Conservation (phyloP, 2,888 invertebrate species). For the Heliconius sara region DNA sequence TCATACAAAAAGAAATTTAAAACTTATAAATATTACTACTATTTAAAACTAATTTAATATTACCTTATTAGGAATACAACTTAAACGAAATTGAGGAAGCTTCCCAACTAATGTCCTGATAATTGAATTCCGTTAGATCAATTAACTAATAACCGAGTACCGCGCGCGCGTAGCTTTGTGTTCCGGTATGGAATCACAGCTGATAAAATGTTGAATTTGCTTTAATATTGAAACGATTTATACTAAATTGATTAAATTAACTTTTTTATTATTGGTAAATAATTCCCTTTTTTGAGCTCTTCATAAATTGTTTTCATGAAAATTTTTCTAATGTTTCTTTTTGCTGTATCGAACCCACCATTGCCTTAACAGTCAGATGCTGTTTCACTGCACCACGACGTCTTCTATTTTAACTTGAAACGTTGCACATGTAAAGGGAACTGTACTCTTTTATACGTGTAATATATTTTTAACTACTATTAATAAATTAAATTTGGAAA, state of each 20-base stretch:
- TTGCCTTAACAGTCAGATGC: not conserved
- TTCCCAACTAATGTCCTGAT: not conserved
- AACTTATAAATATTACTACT: not conserved
- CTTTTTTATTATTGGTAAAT: not conserved
- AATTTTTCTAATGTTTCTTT: too few species aligned
- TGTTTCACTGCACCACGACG: not conserved
- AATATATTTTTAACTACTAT: not conserved
- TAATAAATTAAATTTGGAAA: not conserved
- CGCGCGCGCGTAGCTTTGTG: slow-evolving; percentile 6
- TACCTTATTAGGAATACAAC: not conserved
- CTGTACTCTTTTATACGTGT: not conserved
- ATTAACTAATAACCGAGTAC: slow-evolving; percentile 18
- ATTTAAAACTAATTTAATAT: too few species aligned
- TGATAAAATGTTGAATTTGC: not conserved
- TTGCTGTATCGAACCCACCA: not conserved
- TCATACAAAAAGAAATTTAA: too few species aligned
- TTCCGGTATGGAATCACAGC: not conserved
- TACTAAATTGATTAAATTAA: not conserved
- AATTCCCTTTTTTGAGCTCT: too few species aligned
- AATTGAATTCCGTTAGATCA: slow-evolving; percentile 21
- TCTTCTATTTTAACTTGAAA: not conserved
- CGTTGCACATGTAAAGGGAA: not conserved
- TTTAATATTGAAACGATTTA: not conserved
- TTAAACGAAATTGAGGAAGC: slow-evolving; percentile 11
- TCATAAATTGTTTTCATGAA: too few species aligned